A percentile compares a stretch with the other conserved stretches of the same genome.
phyloP scores from a whole-genome alignment of 2,888 invertebrate species.

The Lepidocyrtinus sp. region DNA sequence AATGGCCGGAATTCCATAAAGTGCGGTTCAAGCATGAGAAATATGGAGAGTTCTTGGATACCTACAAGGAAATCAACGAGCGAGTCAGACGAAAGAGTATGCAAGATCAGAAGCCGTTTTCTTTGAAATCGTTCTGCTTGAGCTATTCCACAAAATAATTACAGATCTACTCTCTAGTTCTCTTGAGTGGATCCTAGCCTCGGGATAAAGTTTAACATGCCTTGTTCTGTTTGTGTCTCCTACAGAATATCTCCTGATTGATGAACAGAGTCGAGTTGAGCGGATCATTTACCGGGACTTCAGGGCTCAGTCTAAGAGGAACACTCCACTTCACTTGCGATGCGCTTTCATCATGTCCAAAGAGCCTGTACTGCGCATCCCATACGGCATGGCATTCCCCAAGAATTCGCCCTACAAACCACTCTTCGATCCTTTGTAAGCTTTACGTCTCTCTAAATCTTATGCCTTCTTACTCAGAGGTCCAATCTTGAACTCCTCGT shows the following conservation, averaged over 20 bases:
- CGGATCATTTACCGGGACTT: slow-evolving; percentile 68
- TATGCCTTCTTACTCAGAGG: not conserved
- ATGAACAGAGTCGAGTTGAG: slow-evolving; percentile 68
- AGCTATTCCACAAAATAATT: not conserved
- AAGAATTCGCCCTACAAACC: slow-evolving; percentile 76
- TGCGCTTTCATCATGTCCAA: slow-evolving; percentile 86
- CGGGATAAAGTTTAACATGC: too few species aligned
- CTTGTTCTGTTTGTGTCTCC: not conserved
- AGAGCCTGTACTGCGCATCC: slow-evolving; percentile 78
- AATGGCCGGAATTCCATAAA: slow-evolving; percentile 67
- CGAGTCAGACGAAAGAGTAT: slow-evolving; percentile 64
- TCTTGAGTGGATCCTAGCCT: not conserved
- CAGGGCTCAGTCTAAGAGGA: slow-evolving; percentile 72
- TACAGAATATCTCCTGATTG: slow-evolving; percentile 66
- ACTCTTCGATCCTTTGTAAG: slow-evolving; percentile 82
- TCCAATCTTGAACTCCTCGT: slow-evolving; percentile 7
- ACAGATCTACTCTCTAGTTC: not conserved
- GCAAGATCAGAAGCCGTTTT: slow-evolving; percentile 24
- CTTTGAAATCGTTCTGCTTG: not conserved
- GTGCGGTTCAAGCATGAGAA: slow-evolving; percentile 61
- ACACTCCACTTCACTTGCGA: slow-evolving; percentile 77
- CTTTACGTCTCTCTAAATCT: slow-evolving; percentile 48
- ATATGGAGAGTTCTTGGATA: slow-evolving; percentile 63
- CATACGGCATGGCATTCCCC: slow-evolving; percentile 83
- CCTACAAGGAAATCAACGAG: slow-evolving; percentile 66